A percentile compares a stretch with the other conserved stretches of the same genome.
Evolutionary conservation across 2,797 vertebrate species (phyloP).

Genomic region (Hippocampus kuda): DNA sequence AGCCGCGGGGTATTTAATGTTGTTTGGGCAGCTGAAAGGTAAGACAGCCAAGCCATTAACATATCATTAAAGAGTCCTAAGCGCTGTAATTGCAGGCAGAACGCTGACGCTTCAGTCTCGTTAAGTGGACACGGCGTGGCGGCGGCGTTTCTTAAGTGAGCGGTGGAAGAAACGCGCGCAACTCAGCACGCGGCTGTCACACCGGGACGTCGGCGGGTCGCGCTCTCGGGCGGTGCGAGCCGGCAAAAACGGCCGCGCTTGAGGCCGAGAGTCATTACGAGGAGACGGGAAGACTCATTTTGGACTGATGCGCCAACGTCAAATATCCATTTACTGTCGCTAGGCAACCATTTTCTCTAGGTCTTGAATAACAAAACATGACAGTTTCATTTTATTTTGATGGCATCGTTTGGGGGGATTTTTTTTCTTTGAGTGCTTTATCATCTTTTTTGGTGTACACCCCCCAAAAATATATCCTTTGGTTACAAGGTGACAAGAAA

Average conservation of each 20-base stretch:
- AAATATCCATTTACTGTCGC: not conserved
- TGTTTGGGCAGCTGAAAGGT: constrained; percentile 67
- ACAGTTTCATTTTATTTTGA: not conserved
- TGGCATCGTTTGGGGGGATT: not conserved
- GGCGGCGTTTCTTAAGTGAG: constrained; percentile 21
- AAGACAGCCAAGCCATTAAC: constrained; percentile 65
- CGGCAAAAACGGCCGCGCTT: not conserved
- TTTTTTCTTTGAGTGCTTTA: not conserved
- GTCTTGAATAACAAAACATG: not conserved
- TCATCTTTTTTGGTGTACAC: too few species aligned
- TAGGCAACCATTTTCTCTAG: not conserved
- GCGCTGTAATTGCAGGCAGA: constrained; percentile 57
- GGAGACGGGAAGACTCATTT: not conserved
- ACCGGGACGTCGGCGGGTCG: constrained; percentile 38
- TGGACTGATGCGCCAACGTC: not conserved
- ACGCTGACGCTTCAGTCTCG: constrained; percentile 59
- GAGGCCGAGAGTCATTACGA: not conserved
- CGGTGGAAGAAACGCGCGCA: constrained; percentile 38
- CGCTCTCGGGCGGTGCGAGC: constrained; percentile 13
- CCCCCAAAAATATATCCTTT: too few species aligned
- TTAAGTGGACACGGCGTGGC: constrained; percentile 48
- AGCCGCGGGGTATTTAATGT: constrained; percentile 62
- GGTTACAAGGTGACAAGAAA: too few species aligned
- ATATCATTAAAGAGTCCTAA: constrained; percentile 65
- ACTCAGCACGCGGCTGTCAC: constrained; percentile 47